phyloP scores from a whole-genome alignment of 2,797 vertebrate genomes.

The Cossypha heuglini region DNA sequence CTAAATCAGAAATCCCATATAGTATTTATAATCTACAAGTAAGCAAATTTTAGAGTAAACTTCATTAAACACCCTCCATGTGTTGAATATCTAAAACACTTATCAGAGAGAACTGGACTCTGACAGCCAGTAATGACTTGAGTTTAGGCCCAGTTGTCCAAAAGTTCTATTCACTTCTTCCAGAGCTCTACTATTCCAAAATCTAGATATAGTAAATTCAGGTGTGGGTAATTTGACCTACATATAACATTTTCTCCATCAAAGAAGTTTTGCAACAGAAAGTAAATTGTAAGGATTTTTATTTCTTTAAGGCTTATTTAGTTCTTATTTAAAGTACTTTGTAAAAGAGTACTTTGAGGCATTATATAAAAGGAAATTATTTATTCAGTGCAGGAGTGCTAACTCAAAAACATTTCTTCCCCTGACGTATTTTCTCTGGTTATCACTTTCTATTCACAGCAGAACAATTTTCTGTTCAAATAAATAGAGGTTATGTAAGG shows the following conservation, averaged over 20 bases:
- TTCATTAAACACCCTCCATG: background rate
- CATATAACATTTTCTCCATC: background rate
- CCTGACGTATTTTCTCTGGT: background rate
- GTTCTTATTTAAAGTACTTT: background rate
- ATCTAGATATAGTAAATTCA: background rate
- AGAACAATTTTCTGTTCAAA: conserved; percentile 7
- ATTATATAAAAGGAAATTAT: background rate
- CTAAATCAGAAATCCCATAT: background rate
- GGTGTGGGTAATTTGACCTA: background rate
- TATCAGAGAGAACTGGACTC: accelerated
- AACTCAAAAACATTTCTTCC: background rate
- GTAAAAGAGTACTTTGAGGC: background rate
- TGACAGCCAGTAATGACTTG: background rate
- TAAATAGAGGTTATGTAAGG: conserved; percentile 11
- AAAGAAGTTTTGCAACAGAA: background rate
- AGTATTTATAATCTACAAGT: background rate
- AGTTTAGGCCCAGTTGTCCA: background rate
- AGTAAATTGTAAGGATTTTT: background rate
- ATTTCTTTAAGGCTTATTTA: background rate
- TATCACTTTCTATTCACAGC: background rate
- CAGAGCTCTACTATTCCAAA: background rate
- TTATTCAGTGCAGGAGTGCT: background rate
- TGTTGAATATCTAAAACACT: background rate
- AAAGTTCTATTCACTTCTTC: background rate
- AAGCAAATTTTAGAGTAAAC: background rate